Evolutionary conservation across 2,888 invertebrate genomes (phyloP), one percentile per base, ranked within the genome.

Genomic region (Andrena hattorfiana): DNA sequence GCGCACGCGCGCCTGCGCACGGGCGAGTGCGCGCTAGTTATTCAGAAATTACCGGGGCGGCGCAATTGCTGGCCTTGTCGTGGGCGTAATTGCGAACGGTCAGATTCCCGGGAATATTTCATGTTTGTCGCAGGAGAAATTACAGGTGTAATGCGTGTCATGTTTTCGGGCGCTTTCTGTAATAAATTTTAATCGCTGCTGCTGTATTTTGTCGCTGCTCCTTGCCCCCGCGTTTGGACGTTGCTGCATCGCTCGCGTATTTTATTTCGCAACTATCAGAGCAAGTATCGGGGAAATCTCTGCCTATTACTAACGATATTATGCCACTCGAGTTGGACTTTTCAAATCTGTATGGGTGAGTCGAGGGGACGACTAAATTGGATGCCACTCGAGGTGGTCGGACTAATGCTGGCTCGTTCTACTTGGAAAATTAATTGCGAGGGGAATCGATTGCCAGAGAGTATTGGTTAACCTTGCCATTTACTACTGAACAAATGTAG

Each of bases 31-130:
- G 13, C 13, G 42, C 42, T 42, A 42, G 42, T 68, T 77, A 62
- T 69, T 35, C 63, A 16, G 62, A 77, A 77, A 77, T 71, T 71
- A 77, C 60, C 0, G 66, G 60, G n/a, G 62, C 66, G 7, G 23
- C 23, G 2, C 42, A 51, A 35, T 66, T 59, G 68, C 42, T 16
- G 60, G 35, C 59, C 51, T 62, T 28, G 32, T 67, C 63, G 23
- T 13, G n/a, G 20, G 7, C 30, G 78, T 67, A 71, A 78, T 67
- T 71, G 60, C 71, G 54, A 60, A 5, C 23, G 67, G 62, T 48
- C 56, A 1, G 23, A 28, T 59, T 13, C n/a, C n/a, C 30, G 20
- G 32, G 32, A 32, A 35, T 63, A 59, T 74, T 51, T 49, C n/a
- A 35, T 69, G 26, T 26, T 48, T 10, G 30, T 20, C 2, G 13